Percentiles rank a stretch among this genome's conserved stretches.
Evolutionary conservation across 2,113 vertebrate genomes (phyloP).

Genomic region (Myxocyprinus asiaticus): DNA sequence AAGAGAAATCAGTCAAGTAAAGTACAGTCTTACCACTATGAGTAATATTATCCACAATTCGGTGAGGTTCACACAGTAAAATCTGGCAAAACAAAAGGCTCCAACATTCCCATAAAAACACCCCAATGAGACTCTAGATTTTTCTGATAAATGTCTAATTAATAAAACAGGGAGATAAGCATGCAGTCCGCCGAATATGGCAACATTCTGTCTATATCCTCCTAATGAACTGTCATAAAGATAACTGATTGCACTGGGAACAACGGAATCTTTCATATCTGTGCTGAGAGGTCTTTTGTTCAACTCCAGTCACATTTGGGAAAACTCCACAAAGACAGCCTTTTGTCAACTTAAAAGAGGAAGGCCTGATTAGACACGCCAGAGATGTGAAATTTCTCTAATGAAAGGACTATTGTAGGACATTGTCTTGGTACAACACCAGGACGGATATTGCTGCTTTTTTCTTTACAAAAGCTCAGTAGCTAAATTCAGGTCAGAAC

Average conservation of each 20-base stretch:
- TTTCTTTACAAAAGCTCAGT: slow-evolving; percentile 30
- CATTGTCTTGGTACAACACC: slow-evolving; percentile 54
- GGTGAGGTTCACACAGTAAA: not conserved
- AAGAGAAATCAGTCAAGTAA: not conserved
- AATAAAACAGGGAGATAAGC: slow-evolving; percentile 62
- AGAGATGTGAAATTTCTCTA: slow-evolving; percentile 48
- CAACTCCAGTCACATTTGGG: slow-evolving; percentile 33
- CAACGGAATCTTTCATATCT: slow-evolving; percentile 62
- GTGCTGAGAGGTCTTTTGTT: slow-evolving; percentile 59
- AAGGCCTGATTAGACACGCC: slow-evolving; percentile 34
- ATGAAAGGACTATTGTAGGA: slow-evolving; percentile 57
- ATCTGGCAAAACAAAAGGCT: slow-evolving; percentile 4
- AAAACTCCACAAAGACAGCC: slow-evolving; percentile 3
- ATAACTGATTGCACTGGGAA: slow-evolving; percentile 53
- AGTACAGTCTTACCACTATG: not conserved
- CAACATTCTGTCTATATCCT: slow-evolving; percentile 53
- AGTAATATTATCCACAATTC: no score
- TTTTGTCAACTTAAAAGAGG: not conserved
- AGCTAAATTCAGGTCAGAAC: slow-evolving; percentile 35
- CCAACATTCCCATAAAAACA: not conserved
- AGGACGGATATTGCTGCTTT: slow-evolving; percentile 45
- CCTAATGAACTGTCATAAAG: slow-evolving; percentile 48
- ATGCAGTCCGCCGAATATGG: slow-evolving; percentile 40
- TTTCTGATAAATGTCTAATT: slow-evolving; percentile 38
- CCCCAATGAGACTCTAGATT: not conserved